These are phyloP conservation scores for Drosophila asahinai DNA, from an alignment of 1,140 invertebrate genomes.

Conservation along the genomic window DNA sequence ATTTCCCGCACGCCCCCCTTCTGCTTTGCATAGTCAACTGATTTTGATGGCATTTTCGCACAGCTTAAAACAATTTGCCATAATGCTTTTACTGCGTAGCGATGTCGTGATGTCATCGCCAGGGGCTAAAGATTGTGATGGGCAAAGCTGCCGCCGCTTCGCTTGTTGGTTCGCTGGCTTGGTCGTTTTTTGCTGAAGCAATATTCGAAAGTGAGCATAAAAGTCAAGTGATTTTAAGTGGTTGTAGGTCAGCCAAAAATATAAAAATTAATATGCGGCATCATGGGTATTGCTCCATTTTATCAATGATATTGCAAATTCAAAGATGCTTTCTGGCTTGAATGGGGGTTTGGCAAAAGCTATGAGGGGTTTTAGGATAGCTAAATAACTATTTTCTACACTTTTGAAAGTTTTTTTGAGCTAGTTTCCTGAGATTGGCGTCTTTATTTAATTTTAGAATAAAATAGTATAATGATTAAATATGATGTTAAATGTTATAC, in stretches of 20 bases:
- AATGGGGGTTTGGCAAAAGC: neutral
- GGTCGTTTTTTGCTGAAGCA: neutral
- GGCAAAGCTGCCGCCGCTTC: slow-evolving; percentile 5
- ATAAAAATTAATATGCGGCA: slow-evolving; percentile 9
- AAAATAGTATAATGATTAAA: no score
- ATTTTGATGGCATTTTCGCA: slow-evolving; percentile 82
- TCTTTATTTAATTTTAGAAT: no score
- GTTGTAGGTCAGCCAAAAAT: slow-evolving; percentile 17
- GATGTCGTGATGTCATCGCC: slow-evolving; percentile 63
- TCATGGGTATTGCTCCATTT: slow-evolving; percentile 3
- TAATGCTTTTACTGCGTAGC: slow-evolving; percentile 76
- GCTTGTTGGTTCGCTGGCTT: neutral
- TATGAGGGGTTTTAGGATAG: neutral
- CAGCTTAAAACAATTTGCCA: slow-evolving; percentile 82
- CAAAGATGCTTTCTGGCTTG: neutral
- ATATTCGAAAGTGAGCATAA: slow-evolving; percentile 13
- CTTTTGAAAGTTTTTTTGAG: neutral
- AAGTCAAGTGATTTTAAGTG: slow-evolving; percentile 33
- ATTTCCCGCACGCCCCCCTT: slow-evolving; percentile 3
- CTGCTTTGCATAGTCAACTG: slow-evolving; percentile 82
- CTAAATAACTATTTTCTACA: neutral
- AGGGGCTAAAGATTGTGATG: slow-evolving; percentile 37
- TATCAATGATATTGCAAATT: slow-evolving; percentile 1
- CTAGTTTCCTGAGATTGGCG: neutral
- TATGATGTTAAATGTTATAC: no score